phyloP scores from a whole-genome alignment of 2,797 vertebrate species.

The Uromys caudimaculatus region DNA sequence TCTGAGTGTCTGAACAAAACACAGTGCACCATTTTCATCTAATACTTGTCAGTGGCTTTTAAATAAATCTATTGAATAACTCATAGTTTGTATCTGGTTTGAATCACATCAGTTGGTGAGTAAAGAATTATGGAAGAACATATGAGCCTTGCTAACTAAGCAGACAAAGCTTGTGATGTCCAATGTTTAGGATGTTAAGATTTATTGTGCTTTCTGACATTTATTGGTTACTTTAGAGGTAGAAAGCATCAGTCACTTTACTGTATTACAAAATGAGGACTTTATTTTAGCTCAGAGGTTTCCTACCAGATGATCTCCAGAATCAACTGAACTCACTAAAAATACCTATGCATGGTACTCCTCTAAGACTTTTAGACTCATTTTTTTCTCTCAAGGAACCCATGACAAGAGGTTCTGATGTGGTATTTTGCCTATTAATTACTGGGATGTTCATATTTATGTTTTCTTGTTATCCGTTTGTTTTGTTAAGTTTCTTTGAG shows the following conservation, averaged over 20 bases:
- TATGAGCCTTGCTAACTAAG: background rate
- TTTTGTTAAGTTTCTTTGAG: background rate
- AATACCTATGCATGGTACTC: background rate
- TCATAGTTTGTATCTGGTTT: background rate
- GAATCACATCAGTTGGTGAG: background rate
- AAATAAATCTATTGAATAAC: background rate
- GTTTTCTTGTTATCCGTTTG: background rate
- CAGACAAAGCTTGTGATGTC: background rate
- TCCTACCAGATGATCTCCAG: background rate
- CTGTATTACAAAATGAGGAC: fast-evolving
- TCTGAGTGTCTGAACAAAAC: background rate
- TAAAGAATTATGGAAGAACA: background rate
- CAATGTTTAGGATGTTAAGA: background rate
- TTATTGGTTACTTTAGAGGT: background rate
- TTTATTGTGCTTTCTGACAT: background rate
- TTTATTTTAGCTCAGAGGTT: background rate
- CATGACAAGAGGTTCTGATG: background rate
- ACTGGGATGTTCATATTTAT: background rate
- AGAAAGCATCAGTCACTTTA: background rate
- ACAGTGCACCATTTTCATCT: background rate
- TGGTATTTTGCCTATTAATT: background rate
- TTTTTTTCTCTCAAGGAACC: background rate
- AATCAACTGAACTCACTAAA: background rate
- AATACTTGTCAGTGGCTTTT: conserved; percentile 20
- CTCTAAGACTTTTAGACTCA: background rate